phyloP scores from a whole-genome alignment of 2,113 vertebrate species.

The Dasyprocta punctata region DNA sequence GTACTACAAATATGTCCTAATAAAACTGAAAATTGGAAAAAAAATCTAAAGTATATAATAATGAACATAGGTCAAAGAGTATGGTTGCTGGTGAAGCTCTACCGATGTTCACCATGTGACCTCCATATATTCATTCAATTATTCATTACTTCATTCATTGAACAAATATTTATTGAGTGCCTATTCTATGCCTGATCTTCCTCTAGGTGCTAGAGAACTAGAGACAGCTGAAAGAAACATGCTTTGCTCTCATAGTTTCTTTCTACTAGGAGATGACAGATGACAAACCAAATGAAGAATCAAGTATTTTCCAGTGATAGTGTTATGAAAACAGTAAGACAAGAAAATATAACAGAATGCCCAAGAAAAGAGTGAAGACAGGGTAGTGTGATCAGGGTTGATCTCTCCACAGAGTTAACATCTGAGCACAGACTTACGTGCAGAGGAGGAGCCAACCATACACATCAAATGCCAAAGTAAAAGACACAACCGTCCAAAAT shows the following conservation, averaged over 20 bases:
- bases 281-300: conserved; percentile 14
- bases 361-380: background rate
- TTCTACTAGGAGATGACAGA: background rate
- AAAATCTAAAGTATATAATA: background rate
- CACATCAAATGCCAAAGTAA: background rate
- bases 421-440: background rate
- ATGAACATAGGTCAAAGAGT: background rate
- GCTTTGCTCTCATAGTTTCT: background rate
- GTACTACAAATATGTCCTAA: background rate
- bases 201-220: background rate
- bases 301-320: background rate
- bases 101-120: background rate
- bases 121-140: background rate
- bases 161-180: background rate
- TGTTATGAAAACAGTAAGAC: background rate
- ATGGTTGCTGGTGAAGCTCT: background rate
- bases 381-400: background rate
- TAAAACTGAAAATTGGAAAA: background rate
- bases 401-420: background rate
- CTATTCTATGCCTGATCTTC: background rate
- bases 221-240: background rate
- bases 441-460: background rate
- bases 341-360: background rate
- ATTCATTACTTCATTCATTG: conserved; percentile 35
- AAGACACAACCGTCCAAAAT: background rate